These are phyloP conservation scores for Cephalophus harveyi DNA, from an alignment of 2,113 vertebrate species.

Conservation along the genomic window DNA sequence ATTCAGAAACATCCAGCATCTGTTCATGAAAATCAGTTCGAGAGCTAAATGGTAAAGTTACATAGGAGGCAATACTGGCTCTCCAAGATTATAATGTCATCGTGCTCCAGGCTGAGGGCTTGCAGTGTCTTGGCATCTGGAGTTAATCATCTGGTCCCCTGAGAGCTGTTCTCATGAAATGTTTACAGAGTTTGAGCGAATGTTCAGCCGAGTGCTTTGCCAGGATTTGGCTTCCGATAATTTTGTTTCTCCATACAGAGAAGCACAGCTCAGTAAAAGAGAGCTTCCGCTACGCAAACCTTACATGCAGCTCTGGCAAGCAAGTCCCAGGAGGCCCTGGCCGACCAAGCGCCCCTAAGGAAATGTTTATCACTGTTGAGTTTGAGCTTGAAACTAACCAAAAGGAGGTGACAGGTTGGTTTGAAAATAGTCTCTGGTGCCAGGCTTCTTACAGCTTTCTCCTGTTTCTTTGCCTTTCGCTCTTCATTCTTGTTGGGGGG, in stretches of 20 bases:
- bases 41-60: constrained; percentile 2
- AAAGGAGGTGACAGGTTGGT: constrained; percentile 99
- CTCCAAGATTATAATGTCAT: constrained; percentile 14
- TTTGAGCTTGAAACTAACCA: constrained; percentile 94
- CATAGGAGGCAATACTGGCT: not conserved
- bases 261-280: constrained; percentile 90
- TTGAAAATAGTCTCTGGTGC: constrained; percentile 74
- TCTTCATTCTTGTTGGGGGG: constrained; percentile 47
- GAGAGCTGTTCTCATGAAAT: constrained; percentile 26
- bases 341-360: constrained; percentile 83
- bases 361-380: constrained; percentile 91
- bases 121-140: constrained; percentile 25
- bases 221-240: constrained; percentile 79
- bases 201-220: constrained; percentile 62
- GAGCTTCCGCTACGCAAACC: constrained; percentile 93
- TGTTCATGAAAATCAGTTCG: not conserved
- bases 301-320: constrained; percentile 89
- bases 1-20: not conserved
- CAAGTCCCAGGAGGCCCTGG: constrained; percentile 84
- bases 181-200: constrained; percentile 29
- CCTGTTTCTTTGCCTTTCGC: constrained; percentile 70
- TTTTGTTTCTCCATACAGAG: constrained; percentile 87
- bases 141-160: constrained; percentile 38
- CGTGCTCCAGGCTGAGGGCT: not conserved
- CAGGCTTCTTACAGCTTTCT: constrained; percentile 73